phyloP scores from a whole-genome alignment of 2,797 vertebrate species.

The Dallia pectoralis region DNA sequence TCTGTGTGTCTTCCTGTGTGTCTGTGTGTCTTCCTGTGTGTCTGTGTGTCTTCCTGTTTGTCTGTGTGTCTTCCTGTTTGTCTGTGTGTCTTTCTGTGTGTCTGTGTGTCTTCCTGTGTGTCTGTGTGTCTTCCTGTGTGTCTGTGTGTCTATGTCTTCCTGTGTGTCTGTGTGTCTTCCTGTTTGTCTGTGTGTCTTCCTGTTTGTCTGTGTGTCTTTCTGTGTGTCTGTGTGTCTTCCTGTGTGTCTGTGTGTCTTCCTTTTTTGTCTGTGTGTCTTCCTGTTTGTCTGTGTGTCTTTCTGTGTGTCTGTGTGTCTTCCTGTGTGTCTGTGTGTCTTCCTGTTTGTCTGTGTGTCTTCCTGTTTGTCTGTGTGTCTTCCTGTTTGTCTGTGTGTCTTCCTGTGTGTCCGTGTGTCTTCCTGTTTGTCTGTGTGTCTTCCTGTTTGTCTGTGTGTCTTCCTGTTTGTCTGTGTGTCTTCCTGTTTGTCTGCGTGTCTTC shows the following conservation, averaged over 20 bases:
- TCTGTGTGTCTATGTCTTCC: not conserved
- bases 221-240: not conserved
- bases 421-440: no score
- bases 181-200: no score
- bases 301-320: not conserved
- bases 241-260: not conserved
- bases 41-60: not conserved
- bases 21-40: no score
- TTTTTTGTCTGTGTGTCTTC: no score
- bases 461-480: not conserved
- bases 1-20: no score
- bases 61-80: constrained; percentile 2
- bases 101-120: no score
- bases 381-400: not conserved
- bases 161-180: no score
- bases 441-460: no score
- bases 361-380: no score
- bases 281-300: no score
- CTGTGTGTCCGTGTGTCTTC: not conserved
- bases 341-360: no score
- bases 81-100: not conserved
- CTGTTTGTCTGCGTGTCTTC: not conserved
- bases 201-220: no score
- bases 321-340: not conserved
- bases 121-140: not conserved